These are phyloP conservation scores for Glossophaga mutica DNA, from an alignment of 2,797 vertebrate genomes.

Conservation along the genomic window DNA sequence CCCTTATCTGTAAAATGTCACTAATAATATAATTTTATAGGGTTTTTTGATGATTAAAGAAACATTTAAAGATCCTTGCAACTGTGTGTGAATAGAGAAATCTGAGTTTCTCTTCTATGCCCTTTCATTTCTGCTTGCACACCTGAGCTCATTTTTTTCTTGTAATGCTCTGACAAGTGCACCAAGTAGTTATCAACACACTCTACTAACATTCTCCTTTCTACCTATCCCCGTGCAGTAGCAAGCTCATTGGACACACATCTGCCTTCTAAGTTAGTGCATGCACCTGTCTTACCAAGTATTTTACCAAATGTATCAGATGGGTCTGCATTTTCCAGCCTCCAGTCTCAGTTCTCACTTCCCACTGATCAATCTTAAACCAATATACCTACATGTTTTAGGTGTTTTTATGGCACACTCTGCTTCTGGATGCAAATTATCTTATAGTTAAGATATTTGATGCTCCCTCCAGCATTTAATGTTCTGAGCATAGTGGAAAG, in stretches of 20 bases:
- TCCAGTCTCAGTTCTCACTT: neutral
- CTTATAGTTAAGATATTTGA: neutral
- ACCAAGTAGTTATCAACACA: neutral
- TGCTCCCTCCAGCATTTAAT: neutral
- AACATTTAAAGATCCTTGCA: neutral
- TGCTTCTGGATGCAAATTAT: neutral
- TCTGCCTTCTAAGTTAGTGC: neutral
- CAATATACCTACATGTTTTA: neutral
- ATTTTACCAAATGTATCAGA: neutral
- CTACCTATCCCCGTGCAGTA: neutral
- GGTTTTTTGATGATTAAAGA: neutral
- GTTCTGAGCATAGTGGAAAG: neutral
- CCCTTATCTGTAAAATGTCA: neutral
- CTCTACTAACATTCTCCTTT: neutral
- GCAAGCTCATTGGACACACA: neutral
- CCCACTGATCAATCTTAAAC: neutral
- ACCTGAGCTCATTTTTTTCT: neutral
- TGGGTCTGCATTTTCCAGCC: neutral
- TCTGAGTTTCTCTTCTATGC: neutral
- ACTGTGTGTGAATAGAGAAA: neutral
- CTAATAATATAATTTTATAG: neutral
- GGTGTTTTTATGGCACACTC: neutral
- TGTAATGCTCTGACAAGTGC: neutral
- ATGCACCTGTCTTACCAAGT: neutral
- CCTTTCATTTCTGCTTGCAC: neutral